Conservation (phyloP, 2,888 invertebrate genomes). For the Masnerella sp. region DNA sequence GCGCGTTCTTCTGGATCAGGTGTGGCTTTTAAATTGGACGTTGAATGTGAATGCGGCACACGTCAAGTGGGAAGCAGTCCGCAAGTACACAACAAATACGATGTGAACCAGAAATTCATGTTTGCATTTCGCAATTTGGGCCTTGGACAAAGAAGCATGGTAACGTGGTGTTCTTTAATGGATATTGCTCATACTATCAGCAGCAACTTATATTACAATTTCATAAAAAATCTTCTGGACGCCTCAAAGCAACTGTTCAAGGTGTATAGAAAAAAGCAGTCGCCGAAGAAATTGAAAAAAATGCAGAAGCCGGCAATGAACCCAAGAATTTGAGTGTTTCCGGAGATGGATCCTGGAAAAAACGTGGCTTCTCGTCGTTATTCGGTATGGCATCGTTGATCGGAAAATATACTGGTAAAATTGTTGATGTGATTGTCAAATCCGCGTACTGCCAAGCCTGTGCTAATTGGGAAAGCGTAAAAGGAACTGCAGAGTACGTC, state of each 20-base stretch:
- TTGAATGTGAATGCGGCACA: constrained; percentile 53
- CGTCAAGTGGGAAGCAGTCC: constrained; percentile 58
- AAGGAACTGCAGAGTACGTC: constrained; percentile 13
- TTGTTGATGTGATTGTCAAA: constrained; percentile 14
- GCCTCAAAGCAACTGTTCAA: constrained; percentile 45
- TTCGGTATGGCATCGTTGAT: background rate
- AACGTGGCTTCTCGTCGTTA: background rate
- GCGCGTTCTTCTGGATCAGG: constrained; percentile 34
- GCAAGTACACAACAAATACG: constrained; percentile 51
- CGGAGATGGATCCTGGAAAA: constrained; percentile 13
- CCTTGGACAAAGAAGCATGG: constrained; percentile 59
- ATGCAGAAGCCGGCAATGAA: constrained; percentile 22
- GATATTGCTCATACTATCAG: constrained; percentile 19
- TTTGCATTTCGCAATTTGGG: constrained; percentile 62
- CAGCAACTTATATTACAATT: constrained; percentile 19
- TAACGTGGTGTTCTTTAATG: constrained; percentile 20
- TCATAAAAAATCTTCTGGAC: constrained; percentile 24
- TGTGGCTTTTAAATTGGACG: constrained; percentile 62
- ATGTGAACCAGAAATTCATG: constrained; percentile 58
- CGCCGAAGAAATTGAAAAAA: constrained; percentile 49
- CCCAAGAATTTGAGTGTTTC: constrained; percentile 7
- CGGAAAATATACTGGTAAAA: constrained; percentile 1
- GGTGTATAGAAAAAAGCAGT: constrained; percentile 23
- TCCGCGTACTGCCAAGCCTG: constrained; percentile 32
- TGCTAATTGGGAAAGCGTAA: constrained; percentile 8